Percentiles rank a stretch among this genome's conserved stretches.
These are phyloP conservation scores for Cyprinodon diabolis DNA, from an alignment of 2,797 vertebrate species.

Conservation along the genomic window DNA sequence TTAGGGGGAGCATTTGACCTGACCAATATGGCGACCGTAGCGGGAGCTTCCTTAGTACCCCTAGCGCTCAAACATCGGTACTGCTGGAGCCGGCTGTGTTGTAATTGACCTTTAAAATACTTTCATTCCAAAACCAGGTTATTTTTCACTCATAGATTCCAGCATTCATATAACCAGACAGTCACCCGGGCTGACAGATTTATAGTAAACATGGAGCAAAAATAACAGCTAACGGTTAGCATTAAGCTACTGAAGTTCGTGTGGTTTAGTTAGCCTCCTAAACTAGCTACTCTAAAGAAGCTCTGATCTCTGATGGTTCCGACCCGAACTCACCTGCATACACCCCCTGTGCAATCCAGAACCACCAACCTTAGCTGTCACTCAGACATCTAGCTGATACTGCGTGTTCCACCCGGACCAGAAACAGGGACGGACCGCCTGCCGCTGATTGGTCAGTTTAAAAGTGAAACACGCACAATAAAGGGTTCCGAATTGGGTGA, in stretches of 20 bases:
- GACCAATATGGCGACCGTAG: not conserved
- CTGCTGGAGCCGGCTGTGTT: not conserved
- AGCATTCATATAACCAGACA: not conserved
- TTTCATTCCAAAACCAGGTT: not conserved
- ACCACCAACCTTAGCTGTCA: not conserved
- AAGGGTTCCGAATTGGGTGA: no score
- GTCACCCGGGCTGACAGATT: not conserved
- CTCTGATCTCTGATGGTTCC: not conserved
- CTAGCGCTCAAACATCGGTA: not conserved
- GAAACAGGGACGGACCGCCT: not conserved
- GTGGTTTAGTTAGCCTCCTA: not conserved
- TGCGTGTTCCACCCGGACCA: conserved; percentile 6
- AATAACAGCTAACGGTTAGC: not conserved
- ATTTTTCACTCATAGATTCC: not conserved
- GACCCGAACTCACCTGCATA: not conserved
- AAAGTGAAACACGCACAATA: not conserved
- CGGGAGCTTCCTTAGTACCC: not conserved
- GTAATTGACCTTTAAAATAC: not conserved
- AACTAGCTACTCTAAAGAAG: not conserved
- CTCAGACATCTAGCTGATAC: not conserved
- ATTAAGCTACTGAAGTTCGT: not conserved
- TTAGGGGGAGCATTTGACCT: not conserved
- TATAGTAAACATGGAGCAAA: not conserved
- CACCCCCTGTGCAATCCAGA: not conserved
- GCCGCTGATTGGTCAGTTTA: not conserved